phyloP scores from a whole-genome alignment of 2,797 vertebrate species.

The Pelodytes ibericus region DNA sequence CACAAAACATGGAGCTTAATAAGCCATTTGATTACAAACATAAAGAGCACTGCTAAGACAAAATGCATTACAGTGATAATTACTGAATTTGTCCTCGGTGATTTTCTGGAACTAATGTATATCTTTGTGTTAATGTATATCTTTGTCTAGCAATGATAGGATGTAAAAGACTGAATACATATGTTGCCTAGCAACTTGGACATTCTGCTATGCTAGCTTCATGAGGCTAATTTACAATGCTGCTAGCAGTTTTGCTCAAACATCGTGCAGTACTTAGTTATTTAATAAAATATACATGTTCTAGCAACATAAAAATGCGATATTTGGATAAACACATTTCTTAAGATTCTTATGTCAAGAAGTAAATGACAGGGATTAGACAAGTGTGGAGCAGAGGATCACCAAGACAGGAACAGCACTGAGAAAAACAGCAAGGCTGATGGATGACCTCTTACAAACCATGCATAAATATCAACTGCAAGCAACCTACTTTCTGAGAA shows the following conservation, averaged over 20 bases:
- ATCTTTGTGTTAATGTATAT: no score
- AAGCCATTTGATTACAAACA: no score
- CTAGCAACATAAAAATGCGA: neutral
- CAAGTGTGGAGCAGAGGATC: neutral
- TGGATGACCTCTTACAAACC: no score
- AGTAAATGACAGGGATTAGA: constrained; percentile 1
- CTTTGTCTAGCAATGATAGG: constrained; percentile 15
- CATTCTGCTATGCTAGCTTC: constrained; percentile 40
- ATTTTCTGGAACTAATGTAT: no score
- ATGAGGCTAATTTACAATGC: constrained; percentile 25
- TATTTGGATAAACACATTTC: constrained; percentile 9
- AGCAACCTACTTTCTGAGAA: no score
- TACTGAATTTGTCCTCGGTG: no score
- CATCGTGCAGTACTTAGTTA: constrained; percentile 2
- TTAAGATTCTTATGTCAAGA: neutral
- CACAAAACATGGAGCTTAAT: no score
- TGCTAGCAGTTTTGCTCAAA: constrained; percentile 35
- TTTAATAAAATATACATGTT: constrained; percentile 48
- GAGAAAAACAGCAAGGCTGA: neutral
- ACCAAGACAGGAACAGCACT: neutral
- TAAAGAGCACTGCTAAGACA: no score
- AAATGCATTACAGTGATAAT: no score
- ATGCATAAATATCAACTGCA: no score
- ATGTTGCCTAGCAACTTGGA: constrained; percentile 50
- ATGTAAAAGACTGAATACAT: constrained; percentile 20